These are phyloP conservation scores for Aleiodes testaceus DNA, from an alignment of 2,888 invertebrate species.

Conservation along the genomic window DNA sequence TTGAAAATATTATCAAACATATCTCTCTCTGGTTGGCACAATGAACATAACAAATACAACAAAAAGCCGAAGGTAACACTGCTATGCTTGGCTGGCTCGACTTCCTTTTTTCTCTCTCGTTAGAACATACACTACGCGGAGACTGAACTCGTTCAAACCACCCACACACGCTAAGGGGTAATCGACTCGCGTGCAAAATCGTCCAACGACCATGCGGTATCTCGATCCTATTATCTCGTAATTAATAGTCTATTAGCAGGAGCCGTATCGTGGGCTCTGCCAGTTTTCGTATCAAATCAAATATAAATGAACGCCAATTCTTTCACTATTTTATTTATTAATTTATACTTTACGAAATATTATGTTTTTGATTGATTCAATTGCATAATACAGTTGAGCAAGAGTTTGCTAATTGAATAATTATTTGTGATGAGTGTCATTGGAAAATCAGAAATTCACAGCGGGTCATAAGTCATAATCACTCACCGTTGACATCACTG, in stretches of 20 bases:
- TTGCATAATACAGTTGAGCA: background rate
- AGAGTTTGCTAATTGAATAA: conserved; percentile 44
- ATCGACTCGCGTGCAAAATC: conserved; percentile 56
- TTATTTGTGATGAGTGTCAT: conserved; percentile 52
- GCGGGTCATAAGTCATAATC: conserved; percentile 64
- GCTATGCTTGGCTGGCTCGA: background rate
- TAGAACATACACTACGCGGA: conserved; percentile 20
- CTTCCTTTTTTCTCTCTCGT: conserved; percentile 11
- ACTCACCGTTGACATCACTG: conserved; percentile 65
- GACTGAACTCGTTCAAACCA: conserved; percentile 45
- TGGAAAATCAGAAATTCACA: conserved; percentile 65
- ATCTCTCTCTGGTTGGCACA: background rate
- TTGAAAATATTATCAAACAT: conserved; percentile 6
- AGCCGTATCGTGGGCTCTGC: conserved; percentile 47
- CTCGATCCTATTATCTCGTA: conserved; percentile 59
- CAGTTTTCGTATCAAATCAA: conserved; percentile 19
- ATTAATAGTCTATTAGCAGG: conserved; percentile 62
- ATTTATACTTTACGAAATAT: background rate
- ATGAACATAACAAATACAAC: background rate
- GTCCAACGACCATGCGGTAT: conserved; percentile 53
- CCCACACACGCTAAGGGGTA: conserved; percentile 50
- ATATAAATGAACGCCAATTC: conserved; percentile 3
- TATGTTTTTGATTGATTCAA: background rate
- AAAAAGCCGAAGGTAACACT: background rate
- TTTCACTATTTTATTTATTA: background rate